These are phyloP conservation scores for Apamea anceps DNA, from an alignment of 2,888 invertebrate species.

Conservation along the genomic window DNA sequence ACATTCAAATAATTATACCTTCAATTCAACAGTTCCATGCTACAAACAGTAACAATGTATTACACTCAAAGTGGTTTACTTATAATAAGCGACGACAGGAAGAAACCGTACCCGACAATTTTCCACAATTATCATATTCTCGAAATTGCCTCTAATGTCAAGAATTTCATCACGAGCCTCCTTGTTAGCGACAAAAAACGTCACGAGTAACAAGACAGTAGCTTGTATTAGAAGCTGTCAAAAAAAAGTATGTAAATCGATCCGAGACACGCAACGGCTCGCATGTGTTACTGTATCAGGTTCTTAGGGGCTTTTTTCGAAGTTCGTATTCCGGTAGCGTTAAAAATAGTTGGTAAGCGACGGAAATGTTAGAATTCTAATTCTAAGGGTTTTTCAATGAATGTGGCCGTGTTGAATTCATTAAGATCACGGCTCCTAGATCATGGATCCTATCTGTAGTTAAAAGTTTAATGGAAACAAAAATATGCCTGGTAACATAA, in stretches of 20 bases:
- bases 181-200: slow-evolving; percentile 76
- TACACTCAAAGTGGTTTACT: slow-evolving; percentile 56
- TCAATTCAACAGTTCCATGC: slow-evolving; percentile 13
- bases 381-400: slow-evolving; percentile 36
- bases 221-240: slow-evolving; percentile 80
- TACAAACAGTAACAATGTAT: slow-evolving; percentile 34
- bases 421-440: not conserved
- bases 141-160: slow-evolving; percentile 73
- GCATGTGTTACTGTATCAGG: slow-evolving; percentile 70
- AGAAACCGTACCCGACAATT: slow-evolving; percentile 60
- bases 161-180: slow-evolving; percentile 75
- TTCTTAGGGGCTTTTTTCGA: slow-evolving; percentile 53
- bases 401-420: slow-evolving; percentile 15
- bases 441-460: not conserved
- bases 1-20: slow-evolving; percentile 24
- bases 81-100: slow-evolving; percentile 62
- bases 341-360: slow-evolving; percentile 46
- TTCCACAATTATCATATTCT: slow-evolving; percentile 68
- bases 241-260: slow-evolving; percentile 86
- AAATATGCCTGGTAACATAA: not conserved
- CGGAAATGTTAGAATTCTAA: slow-evolving; percentile 43
- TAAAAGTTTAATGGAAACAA: not conserved
- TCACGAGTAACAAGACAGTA: slow-evolving; percentile 84
- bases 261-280: slow-evolving; percentile 82
- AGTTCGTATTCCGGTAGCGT: slow-evolving; percentile 49